Evolutionary conservation across 2,113 vertebrate genomes (phyloP).

Genomic region (Odontophorus gujanensis): DNA sequence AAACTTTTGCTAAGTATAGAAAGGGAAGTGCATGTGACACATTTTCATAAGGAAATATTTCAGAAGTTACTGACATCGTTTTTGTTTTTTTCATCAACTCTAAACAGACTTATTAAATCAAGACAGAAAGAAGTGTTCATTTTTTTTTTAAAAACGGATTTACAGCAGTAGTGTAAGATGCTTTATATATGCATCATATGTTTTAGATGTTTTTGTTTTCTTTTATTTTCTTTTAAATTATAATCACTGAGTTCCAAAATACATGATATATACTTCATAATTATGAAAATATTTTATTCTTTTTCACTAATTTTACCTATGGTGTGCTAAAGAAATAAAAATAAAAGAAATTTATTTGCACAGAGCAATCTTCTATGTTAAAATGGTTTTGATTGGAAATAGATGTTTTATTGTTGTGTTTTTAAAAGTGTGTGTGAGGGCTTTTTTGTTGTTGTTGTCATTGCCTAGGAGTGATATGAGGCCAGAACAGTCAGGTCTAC

Average conservation of each 20-base stretch:
- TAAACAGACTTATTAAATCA: neutral
- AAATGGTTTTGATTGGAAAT: neutral
- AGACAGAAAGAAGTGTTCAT: neutral
- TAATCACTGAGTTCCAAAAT: neutral
- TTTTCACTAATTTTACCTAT: neutral
- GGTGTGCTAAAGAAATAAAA: neutral
- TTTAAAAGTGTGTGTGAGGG: neutral
- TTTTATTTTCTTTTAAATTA: neutral
- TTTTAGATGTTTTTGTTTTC: neutral
- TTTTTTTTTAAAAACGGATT: neutral
- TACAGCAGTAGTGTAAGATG: neutral
- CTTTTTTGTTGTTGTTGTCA: neutral
- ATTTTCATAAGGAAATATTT: neutral
- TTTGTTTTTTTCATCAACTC: constrained; percentile 3
- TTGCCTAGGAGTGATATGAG: neutral
- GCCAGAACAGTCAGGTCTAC: neutral
- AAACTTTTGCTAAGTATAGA: neutral
- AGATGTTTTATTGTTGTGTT: neutral
- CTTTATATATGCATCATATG: neutral
- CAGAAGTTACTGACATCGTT: neutral
- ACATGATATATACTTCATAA: neutral
- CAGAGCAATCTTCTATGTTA: neutral
- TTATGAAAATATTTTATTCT: neutral
- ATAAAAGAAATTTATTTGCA: neutral
- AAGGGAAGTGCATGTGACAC: neutral